Conservation (phyloP, 1,140 invertebrate species). For the Branchinecta lynchi region DNA sequence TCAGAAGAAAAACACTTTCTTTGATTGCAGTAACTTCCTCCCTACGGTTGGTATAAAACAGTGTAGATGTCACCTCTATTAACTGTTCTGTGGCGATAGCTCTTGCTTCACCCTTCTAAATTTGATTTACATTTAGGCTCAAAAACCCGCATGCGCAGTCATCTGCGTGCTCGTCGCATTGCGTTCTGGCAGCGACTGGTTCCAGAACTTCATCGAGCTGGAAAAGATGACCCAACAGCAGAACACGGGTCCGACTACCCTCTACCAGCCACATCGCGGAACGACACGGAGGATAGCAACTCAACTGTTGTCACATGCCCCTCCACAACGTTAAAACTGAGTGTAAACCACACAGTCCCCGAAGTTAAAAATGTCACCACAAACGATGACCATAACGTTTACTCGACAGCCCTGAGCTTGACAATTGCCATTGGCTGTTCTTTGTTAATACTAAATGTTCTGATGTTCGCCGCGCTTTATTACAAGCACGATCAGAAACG, state of each 20-base stretch:
- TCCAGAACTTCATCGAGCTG: constrained; percentile 73
- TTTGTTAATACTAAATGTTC: constrained; percentile 70
- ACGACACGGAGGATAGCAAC: background rate
- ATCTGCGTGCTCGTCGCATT: constrained; percentile 79
- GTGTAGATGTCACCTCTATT: too few relatives aligned
- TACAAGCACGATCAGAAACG: constrained; percentile 58
- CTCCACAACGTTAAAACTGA: background rate
- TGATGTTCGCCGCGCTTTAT: constrained; percentile 87
- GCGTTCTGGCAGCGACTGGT: constrained; percentile 86
- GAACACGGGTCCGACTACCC: constrained; percentile 39
- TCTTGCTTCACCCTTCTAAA: too few relatives aligned
- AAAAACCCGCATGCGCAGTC: constrained; percentile 78
- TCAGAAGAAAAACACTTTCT: too few relatives aligned
- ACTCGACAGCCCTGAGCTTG: constrained; percentile 75
- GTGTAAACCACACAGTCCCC: background rate
- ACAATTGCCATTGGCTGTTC: constrained; percentile 83
- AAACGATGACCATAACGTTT: constrained; percentile 54
- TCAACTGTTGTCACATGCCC: background rate
- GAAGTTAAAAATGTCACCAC: constrained; percentile 35
- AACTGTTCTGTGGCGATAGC: too few relatives aligned
- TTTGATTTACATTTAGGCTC: constrained; percentile 41
- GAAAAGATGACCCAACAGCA: constrained; percentile 68
- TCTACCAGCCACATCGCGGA: constrained; percentile 12
- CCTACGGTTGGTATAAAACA: too few relatives aligned
- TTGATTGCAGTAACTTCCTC: too few relatives aligned